Base-by-base conservation (phyloP, 2,113 vertebrate genomes). In the Reinhardtius hippoglossoides region DNA sequence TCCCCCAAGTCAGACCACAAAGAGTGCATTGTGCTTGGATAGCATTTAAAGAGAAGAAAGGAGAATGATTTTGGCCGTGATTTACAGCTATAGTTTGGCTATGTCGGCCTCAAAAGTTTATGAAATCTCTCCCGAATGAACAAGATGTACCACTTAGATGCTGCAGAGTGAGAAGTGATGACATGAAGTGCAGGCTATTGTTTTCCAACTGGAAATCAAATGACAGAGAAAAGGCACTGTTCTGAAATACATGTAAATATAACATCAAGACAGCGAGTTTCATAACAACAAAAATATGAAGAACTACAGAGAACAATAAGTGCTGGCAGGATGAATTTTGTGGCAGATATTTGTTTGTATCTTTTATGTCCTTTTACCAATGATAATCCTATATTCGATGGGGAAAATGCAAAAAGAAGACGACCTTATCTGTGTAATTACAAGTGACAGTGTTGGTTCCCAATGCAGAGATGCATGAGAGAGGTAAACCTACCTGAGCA, bases 1-100 rank as follows among this genome's bases (percentile, higher is more conserved):
- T 71, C 85, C 80, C 87, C 79, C 86, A 88, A 50, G 67, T 82
- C 83, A 79, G 67, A 84, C 74, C 89, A 89, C 89, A 92, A 83
- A 88, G 87, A 70, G 13, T 69, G 83, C 83, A 87, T 89, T 89
- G 85, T 88, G 48, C 85, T 89, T 84, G 81, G 71, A 88, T n/a
- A 80, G 87, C 74, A 64, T 87, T 81, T 81, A 82, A 86, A 89
- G 69, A 71, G 69, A 13, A 84, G 63, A 79, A 76, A 67, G 59
- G n/a, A 60, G 23, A 80, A 85, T 35, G 55, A 83, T 83, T 88
- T 76, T 80, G 57, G 83, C 74, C 68, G 69, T 18, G 71, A 82
- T 76, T 89, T 84, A 76, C 50, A 67, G 74, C 84, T 77, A 82
- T 18, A 75, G 48, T 71, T 78, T 80, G 63, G 68, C 62, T 42